Evolutionary conservation across 92 coral and sea anemone genomes (phyloP).

Genomic region (Epizoanthus illoricatus): DNA sequence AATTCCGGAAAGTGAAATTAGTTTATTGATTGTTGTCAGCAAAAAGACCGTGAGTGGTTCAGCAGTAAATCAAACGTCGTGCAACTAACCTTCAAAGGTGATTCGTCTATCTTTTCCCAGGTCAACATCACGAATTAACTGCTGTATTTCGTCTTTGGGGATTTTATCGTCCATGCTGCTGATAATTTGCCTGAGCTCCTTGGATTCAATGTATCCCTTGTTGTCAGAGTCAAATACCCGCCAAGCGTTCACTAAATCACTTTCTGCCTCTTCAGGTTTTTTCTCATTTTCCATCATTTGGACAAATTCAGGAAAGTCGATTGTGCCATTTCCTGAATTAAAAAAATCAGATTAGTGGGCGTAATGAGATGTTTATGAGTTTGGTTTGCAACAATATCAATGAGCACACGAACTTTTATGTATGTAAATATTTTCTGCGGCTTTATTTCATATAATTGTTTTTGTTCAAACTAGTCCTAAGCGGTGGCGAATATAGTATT

Average conservation of each 20-base stretch:
- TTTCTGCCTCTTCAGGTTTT: constrained; percentile 59
- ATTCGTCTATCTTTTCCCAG: constrained; percentile 61
- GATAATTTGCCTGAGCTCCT: constrained; percentile 59
- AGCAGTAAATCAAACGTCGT: neutral
- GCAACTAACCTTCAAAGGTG: constrained; percentile 60
- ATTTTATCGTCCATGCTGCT: constrained; percentile 55
- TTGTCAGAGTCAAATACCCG: constrained; percentile 73
- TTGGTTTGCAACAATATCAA: neutral
- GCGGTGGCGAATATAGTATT: too few species aligned
- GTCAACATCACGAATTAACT: constrained; percentile 52
- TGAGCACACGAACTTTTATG: too few species aligned
- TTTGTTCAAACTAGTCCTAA: too few species aligned
- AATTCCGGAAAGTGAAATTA: constrained; percentile 35
- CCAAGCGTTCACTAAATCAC: constrained; percentile 64
- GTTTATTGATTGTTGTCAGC: neutral
- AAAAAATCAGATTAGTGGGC: neutral
- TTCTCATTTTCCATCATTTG: constrained; percentile 71
- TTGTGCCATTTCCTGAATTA: constrained; percentile 59
- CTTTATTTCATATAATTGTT: too few species aligned
- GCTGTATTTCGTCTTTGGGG: constrained; percentile 52
- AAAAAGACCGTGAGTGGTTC: neutral
- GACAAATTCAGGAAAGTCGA: constrained; percentile 62
- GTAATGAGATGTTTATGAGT: neutral
- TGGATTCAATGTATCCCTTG: constrained; percentile 72
- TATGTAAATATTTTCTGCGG: too few species aligned